phyloP scores from a whole-genome alignment of 2,888 invertebrate genomes.

The Willowsia nigromaculata region DNA sequence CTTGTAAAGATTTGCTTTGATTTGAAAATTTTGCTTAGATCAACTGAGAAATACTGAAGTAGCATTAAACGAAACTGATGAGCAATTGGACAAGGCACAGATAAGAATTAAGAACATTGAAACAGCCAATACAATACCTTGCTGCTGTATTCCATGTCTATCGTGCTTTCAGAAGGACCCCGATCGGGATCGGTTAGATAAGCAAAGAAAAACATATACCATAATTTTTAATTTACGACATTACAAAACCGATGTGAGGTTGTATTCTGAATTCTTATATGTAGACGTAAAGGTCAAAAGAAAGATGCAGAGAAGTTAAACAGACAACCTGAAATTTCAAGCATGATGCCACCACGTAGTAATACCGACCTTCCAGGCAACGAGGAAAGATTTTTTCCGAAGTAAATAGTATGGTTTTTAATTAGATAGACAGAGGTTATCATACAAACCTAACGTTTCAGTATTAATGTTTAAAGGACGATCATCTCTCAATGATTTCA shows the following conservation, averaged over 20 bases:
- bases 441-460: too few relatives aligned
- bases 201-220: too few relatives aligned
- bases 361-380: background rate
- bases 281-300: too few relatives aligned
- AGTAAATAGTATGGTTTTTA: background rate
- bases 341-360: background rate
- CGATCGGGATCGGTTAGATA: background rate
- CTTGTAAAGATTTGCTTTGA: too few relatives aligned
- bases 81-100: background rate
- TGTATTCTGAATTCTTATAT: too few relatives aligned
- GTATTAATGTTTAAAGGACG: too few relatives aligned
- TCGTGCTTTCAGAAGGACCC: background rate
- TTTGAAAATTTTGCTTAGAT: background rate
- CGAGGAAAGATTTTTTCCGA: background rate
- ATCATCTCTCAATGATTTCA: too few relatives aligned
- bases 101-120: conserved; percentile 3
- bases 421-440: too few relatives aligned
- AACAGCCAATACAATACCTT: background rate
- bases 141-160: conserved; percentile 11
- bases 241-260: too few relatives aligned
- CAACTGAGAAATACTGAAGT: conserved; percentile 1
- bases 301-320: background rate
- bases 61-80: background rate
- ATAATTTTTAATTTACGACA: too few relatives aligned
- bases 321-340: background rate